Conservation (phyloP, 2,113 vertebrate species). For the Centropus bengalensis region DNA sequence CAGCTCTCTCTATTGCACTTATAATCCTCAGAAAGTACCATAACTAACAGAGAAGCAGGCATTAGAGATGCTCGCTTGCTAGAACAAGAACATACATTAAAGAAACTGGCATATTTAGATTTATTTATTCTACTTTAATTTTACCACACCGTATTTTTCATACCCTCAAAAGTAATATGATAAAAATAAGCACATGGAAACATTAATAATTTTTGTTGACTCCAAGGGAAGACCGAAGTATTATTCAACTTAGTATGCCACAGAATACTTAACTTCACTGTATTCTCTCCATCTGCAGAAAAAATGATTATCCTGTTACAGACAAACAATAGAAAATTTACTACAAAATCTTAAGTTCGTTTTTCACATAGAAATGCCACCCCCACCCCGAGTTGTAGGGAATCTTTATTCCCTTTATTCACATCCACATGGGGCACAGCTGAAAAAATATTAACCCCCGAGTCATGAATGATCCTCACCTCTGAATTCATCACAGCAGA, state of each 20-base stretch:
- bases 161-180: neutral
- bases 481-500: neutral
- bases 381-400: neutral
- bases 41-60: neutral
- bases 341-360: neutral
- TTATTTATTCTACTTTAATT: neutral
- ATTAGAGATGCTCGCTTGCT: fast-evolving
- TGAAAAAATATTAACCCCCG: neutral
- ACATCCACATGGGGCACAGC: fast-evolving
- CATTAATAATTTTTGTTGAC: neutral
- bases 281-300: neutral
- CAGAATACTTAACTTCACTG: neutral
- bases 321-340: neutral
- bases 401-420: neutral
- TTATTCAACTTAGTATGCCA: neutral
- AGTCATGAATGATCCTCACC: neutral
- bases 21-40: neutral
- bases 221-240: neutral
- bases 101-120: neutral
- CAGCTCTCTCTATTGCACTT: neutral
- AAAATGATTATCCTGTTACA: neutral
- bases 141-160: neutral
- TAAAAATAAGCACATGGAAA: neutral
- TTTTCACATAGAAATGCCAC: neutral
- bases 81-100: neutral